phyloP scores from a whole-genome alignment of 2,113 vertebrate species.

The Microtus pennsylvanicus region DNA sequence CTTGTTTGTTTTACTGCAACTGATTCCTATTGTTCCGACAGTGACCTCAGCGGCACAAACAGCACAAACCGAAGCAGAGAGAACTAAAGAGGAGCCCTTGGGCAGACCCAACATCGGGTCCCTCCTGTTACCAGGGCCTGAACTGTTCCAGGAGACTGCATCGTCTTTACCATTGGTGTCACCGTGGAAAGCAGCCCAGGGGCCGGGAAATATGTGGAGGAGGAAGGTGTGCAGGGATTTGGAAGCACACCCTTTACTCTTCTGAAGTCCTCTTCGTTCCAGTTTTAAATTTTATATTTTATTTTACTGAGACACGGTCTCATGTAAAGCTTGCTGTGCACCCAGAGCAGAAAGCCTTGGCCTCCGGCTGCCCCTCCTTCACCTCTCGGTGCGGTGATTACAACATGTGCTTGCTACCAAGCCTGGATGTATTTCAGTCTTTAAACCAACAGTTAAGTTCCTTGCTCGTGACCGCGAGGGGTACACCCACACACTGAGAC shows the following conservation, averaged over 20 bases:
- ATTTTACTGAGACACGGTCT: not conserved
- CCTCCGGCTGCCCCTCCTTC: not conserved
- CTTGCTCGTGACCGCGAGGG: too few species aligned
- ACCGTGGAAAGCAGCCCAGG: not conserved
- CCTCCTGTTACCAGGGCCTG: not conserved
- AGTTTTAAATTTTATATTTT: not conserved
- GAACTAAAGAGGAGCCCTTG: not conserved
- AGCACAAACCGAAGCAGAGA: not conserved
- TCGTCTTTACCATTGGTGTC: not conserved
- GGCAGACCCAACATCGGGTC: accelerated
- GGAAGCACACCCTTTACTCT: not conserved
- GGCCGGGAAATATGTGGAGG: not conserved
- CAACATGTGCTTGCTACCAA: not conserved
- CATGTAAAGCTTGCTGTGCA: not conserved
- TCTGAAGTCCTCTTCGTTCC: not conserved
- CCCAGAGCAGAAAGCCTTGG: not conserved
- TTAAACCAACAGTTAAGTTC: too few species aligned
- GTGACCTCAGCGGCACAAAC: not conserved
- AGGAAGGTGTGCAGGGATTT: not conserved
- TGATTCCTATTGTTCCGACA: not conserved
- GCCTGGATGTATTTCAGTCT: not conserved
- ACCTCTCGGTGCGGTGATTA: not conserved
- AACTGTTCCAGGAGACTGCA: too few species aligned
- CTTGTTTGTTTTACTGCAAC: not conserved
- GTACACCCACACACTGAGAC: too few species aligned